Evolutionary conservation across 2,888 invertebrate genomes (phyloP), one percentile per base, ranked within the genome.

Genomic region (Pyrocoelia pectoralis): DNA sequence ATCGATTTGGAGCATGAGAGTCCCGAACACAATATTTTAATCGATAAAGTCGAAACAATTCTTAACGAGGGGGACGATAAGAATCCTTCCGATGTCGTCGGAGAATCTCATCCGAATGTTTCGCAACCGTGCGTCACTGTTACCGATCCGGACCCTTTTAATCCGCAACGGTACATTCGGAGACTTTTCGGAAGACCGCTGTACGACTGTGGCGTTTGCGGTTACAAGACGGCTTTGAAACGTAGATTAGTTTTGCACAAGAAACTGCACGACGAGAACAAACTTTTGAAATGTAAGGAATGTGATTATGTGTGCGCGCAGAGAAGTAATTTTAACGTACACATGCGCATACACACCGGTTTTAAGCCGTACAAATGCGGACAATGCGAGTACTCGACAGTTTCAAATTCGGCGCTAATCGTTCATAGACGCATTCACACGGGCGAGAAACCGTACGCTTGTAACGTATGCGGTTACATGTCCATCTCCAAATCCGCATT

Each of bases 401-500:
- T 41, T 8, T 55, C 64, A 10, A 65, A 60, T 48, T 65, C 60
- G 1, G 59, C 60, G 1, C 24, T 65, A 5, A 51, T 60, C 10
- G 53, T 65, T 2, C 64, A 65, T 13, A 56, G 38, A 1, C 18
- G 60, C n/a, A 56, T 60, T 12, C 60, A 65, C 13, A 60, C 59
- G 2, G 64, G 64, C 18, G 60, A 60, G 40, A 65, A 56, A 14
- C 64, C 64, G 3, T 65, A 60, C 46, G 40, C 53, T 10, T 63
- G 63, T 17, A 59, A 59, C 9, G 58, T 58, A 0, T 63, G 63
- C 46, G 58, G 63, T 13, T 40, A 63, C 17, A 55, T 15, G 12
- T 58, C 58, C 1, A 63, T 63, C 24, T 63, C 58, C n/a, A 63
- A 63, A 38, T 63, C 63, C 5, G 63, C 63, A 0, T 38, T 68